Evolutionary conservation across 2,113 vertebrate species (phyloP).

Genomic region (Dipodomys ordii): DNA sequence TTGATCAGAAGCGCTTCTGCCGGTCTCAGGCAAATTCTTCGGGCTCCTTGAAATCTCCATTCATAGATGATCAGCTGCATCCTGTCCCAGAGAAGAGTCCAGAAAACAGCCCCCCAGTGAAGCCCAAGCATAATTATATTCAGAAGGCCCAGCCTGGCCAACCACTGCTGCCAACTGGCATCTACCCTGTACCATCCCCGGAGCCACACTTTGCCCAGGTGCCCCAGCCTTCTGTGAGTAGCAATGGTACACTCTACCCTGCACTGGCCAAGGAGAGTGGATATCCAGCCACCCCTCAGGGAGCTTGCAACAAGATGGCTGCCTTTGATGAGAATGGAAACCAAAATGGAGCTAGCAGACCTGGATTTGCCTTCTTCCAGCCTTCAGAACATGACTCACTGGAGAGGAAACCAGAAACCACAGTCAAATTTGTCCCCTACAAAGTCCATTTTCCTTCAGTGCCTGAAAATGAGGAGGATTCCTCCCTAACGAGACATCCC

Average conservation of each 20-base stretch:
- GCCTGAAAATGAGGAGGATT: conserved; percentile 75
- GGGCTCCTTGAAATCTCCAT: conserved; percentile 82
- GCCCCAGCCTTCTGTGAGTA: conserved; percentile 85
- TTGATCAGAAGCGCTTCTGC: conserved; percentile 89
- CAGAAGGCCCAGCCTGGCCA: conserved; percentile 88
- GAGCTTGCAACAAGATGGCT: background rate
- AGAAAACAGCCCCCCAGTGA: conserved; percentile 93
- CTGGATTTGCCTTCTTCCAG: conserved; percentile 80
- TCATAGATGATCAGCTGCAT: conserved; percentile 93
- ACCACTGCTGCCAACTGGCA: conserved; percentile 90
- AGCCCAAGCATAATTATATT: conserved; percentile 90
- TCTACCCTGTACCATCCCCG: conserved; percentile 91
- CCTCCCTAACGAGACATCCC: conserved; percentile 50
- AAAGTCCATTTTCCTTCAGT: conserved; percentile 77
- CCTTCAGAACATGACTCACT: conserved; percentile 53
- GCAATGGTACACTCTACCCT: conserved; percentile 86
- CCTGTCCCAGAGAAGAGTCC: conserved; percentile 95
- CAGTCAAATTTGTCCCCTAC: conserved; percentile 79
- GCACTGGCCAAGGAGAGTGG: conserved; percentile 92
- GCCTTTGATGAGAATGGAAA: conserved; percentile 88
- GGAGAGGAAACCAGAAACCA: conserved; percentile 85
- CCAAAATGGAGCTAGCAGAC: conserved; percentile 87
- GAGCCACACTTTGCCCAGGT: conserved; percentile 94
- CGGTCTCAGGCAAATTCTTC: conserved; percentile 86
- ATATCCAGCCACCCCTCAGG: conserved; percentile 66